Evolutionary conservation across 2,113 vertebrate genomes (phyloP).

Genomic region (Prolemur simus): DNA sequence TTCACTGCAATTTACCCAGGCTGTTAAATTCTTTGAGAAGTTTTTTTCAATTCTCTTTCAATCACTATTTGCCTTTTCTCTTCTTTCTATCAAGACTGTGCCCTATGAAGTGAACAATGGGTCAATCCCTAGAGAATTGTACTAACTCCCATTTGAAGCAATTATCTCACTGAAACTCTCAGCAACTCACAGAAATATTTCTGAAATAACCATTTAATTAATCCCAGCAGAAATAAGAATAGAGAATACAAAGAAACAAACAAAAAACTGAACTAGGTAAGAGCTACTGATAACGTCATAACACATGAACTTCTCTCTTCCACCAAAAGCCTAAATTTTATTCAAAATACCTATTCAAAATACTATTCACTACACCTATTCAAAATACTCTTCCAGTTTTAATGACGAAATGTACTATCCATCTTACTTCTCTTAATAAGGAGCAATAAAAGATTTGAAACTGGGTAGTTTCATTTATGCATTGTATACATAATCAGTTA

Average conservation of each 20-base stretch:
- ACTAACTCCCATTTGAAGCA: slow-evolving; percentile 71
- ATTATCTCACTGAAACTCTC: slow-evolving; percentile 67
- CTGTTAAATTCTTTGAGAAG: slow-evolving; percentile 8
- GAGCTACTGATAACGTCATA: background rate
- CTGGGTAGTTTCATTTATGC: background rate
- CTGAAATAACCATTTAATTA: slow-evolving; percentile 69
- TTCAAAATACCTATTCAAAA: too few relatives aligned
- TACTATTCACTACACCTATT: background rate
- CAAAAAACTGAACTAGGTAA: background rate
- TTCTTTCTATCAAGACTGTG: background rate
- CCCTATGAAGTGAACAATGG: background rate
- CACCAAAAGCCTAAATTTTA: background rate
- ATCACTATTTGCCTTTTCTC: background rate
- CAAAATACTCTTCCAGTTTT: background rate
- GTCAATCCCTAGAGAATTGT: slow-evolving; percentile 23
- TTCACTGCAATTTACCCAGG: background rate
- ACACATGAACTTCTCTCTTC: background rate
- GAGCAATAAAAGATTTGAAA: slow-evolving; percentile 42
- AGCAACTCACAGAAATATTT: slow-evolving; percentile 72
- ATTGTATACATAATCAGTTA: background rate
- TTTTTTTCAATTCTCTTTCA: background rate
- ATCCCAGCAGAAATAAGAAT: slow-evolving; percentile 60
- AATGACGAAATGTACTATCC: background rate
- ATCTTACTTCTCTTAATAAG: slow-evolving; percentile 16
- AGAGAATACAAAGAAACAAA: slow-evolving; percentile 35